Conservation (phyloP, 1,140 invertebrate species). For the Heliconius himera region DNA sequence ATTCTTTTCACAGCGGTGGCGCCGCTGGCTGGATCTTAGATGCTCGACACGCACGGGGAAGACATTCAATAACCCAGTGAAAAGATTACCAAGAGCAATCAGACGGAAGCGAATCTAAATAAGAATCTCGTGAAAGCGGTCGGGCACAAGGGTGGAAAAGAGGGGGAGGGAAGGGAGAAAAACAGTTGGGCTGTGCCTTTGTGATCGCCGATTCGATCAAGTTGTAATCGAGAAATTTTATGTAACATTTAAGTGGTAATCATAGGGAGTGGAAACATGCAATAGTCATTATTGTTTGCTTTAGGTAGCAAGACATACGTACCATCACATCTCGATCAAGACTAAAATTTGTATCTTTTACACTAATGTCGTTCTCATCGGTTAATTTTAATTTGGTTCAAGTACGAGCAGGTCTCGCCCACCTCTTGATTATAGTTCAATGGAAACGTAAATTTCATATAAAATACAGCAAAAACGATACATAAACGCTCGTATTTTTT, state of each 20-base stretch:
- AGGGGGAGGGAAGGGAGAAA: constrained; percentile 54
- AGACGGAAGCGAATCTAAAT: constrained; percentile 82
- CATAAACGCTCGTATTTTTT: no score
- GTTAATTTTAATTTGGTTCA: neutral
- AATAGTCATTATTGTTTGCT: constrained; percentile 40
- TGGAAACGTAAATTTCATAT: no score
- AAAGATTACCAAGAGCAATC: constrained; percentile 81
- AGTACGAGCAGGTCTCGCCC: no score
- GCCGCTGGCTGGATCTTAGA: constrained; percentile 55
- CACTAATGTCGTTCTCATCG: constrained; percentile 14
- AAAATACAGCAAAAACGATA: no score
- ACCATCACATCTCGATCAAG: constrained; percentile 71
- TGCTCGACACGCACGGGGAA: constrained; percentile 73
- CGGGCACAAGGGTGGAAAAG: constrained; percentile 57
- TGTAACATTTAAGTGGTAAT: constrained; percentile 56
- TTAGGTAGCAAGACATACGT: constrained; percentile 32
- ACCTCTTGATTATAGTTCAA: no score
- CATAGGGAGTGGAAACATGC: constrained; percentile 52
- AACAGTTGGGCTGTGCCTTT: constrained; percentile 73
- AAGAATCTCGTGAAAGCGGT: constrained; percentile 79
- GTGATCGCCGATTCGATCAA: constrained; percentile 75
- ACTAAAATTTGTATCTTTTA: constrained; percentile 79
- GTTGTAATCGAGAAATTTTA: constrained; percentile 71
- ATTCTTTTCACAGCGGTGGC: constrained; percentile 55
- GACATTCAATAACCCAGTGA: constrained; percentile 80